Evolutionary conservation across 2,888 invertebrate genomes (phyloP).

Genomic region (Hypena proboscidalis): DNA sequence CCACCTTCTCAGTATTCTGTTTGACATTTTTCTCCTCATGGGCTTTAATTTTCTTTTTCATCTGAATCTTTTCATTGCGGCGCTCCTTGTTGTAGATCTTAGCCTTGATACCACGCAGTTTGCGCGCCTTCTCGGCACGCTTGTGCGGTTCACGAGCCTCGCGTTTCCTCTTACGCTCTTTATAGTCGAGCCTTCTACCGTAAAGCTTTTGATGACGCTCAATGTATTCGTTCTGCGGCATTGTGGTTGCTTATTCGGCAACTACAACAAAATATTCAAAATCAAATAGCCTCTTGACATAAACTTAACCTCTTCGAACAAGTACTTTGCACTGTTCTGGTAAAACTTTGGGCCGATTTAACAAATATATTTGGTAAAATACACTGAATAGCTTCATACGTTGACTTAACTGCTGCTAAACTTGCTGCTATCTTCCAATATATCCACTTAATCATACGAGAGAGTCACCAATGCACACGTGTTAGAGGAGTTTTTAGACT

Average conservation of each 20-base stretch:
- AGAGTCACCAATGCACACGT: slow-evolving; percentile 33
- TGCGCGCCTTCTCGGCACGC: slow-evolving; percentile 95
- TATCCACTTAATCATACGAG: slow-evolving; percentile 7
- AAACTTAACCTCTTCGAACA: slow-evolving; percentile 32
- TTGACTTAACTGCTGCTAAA: background rate
- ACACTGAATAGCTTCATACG: background rate
- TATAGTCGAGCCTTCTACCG: slow-evolving; percentile 98
- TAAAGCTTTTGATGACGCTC: slow-evolving; percentile 98
- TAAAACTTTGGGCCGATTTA: background rate
- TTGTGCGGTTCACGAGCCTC: slow-evolving; percentile 98
- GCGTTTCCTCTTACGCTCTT: slow-evolving; percentile 97
- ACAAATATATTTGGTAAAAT: background rate
- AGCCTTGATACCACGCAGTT: slow-evolving; percentile 97
- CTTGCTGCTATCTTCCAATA: slow-evolving; percentile 10
- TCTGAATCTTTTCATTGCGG: slow-evolving; percentile 99
- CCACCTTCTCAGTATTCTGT: slow-evolving; percentile 92
- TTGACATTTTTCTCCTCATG: slow-evolving; percentile 98
- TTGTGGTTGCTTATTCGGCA: slow-evolving; percentile 86
- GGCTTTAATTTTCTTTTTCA: slow-evolving; percentile 99
- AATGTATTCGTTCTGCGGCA: slow-evolving; percentile 99
- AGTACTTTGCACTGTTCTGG: slow-evolving; percentile 10
- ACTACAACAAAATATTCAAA: slow-evolving; percentile 81
- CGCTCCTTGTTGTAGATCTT: slow-evolving; percentile 98
- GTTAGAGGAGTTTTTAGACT: no score
- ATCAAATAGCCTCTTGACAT: slow-evolving; percentile 48